phyloP scores from a whole-genome alignment of 2,113 vertebrate genomes.

The Labeo rohita region DNA sequence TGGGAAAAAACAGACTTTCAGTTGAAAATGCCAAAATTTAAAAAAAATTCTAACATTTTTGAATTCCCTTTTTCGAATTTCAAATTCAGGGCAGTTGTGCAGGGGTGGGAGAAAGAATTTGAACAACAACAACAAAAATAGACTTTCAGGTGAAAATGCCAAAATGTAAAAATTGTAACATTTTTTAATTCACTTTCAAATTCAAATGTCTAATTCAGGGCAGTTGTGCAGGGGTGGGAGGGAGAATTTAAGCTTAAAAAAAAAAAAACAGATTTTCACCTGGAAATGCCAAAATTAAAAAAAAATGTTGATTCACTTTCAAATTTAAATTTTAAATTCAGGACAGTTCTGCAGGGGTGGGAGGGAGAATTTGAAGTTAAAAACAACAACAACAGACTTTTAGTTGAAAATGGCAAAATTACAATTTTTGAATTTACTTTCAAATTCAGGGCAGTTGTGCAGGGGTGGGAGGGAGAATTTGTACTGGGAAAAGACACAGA shows the following conservation, averaged over 20 bases:
- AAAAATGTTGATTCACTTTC: neutral
- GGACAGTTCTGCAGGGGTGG: conserved; percentile 66
- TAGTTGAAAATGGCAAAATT: no score
- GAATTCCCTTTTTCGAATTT: neutral
- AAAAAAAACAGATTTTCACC: neutral
- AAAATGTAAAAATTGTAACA: neutral
- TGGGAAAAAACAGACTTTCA: neutral
- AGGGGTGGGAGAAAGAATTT: conserved; percentile 14
- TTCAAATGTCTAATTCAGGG: conserved; percentile 22
- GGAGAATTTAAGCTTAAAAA: no score
- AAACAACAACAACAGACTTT: no score
- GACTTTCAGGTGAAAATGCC: neutral
- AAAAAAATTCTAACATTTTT: neutral
- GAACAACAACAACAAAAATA: neutral
- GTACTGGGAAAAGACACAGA: no score
- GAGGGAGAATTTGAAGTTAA: no score
- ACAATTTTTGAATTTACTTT: no score
- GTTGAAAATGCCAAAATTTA: neutral
- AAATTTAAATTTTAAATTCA: conserved; percentile 20
- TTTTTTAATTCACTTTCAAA: neutral
- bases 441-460: no score
- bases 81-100: neutral
- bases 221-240: conserved; percentile 73
- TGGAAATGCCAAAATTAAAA: neutral
- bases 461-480: no score